A percentile compares a stretch with the other conserved stretches of the same genome.
These are phyloP conservation scores for Chironomus tentans DNA, from an alignment of 2,888 invertebrate genomes.

Conservation along the genomic window DNA sequence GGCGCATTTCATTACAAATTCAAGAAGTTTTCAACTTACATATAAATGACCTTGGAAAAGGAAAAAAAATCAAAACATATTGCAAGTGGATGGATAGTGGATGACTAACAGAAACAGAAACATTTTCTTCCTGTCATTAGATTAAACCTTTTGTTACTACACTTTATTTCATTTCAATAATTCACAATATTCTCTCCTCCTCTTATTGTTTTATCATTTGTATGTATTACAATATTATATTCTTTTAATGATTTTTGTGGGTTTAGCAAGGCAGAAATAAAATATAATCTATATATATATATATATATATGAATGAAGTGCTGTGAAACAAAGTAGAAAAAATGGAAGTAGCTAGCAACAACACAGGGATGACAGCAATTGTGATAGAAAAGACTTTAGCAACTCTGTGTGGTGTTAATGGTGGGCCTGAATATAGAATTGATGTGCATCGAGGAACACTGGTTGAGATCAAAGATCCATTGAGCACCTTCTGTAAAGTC, in stretches of 20 bases:
- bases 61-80: neutral
- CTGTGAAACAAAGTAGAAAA: neutral
- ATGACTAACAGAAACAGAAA: neutral
- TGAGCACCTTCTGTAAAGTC: neutral
- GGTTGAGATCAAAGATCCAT: neutral
- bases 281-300: no score
- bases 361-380: neutral
- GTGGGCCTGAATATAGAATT: neutral
- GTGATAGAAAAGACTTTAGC: slow-evolving; percentile 9
- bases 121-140: neutral
- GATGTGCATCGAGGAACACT: neutral
- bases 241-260: neutral
- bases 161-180: no score
- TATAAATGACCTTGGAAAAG: neutral
- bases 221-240: neutral
- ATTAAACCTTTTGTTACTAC: no score
- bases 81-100: neutral
- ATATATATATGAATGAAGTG: neutral
- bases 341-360: neutral
- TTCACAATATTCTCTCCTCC: neutral
- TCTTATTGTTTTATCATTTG: neutral
- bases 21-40: neutral
- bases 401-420: neutral
- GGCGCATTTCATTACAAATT: neutral
- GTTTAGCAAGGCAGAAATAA: neutral